A percentile compares a stretch with the other conserved stretches of the same genome.
Conservation (phyloP, 1,140 invertebrate species). For the Drosophila insularis region DNA sequence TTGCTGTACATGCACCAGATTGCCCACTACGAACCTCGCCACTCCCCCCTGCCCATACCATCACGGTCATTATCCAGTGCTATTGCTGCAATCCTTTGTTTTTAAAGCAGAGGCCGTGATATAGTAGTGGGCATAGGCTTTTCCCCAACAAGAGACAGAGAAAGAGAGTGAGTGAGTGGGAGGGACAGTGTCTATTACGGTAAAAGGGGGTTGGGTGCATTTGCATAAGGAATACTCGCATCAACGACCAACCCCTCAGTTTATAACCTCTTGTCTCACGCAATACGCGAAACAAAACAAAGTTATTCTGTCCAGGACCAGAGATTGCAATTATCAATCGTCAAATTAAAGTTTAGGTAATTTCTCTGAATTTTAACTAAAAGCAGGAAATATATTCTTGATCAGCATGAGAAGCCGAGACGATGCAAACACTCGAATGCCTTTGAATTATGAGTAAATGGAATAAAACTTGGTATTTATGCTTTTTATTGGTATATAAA, state of each 20-base stretch:
- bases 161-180: neutral
- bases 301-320: too few relatives aligned
- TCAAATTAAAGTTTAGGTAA: too few relatives aligned
- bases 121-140: neutral
- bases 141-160: neutral
- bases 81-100: slow-evolving; percentile 47
- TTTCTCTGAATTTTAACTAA: too few relatives aligned
- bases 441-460: too few relatives aligned
- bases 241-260: slow-evolving; percentile 40
- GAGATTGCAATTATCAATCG: too few relatives aligned
- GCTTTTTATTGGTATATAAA: too few relatives aligned
- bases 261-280: slow-evolving; percentile 27
- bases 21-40: neutral
- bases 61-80: slow-evolving; percentile 20
- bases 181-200: neutral
- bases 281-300: neutral
- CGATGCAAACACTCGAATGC: too few relatives aligned
- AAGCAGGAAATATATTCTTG: too few relatives aligned
- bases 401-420: too few relatives aligned
- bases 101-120: slow-evolving; percentile 14
- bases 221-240: slow-evolving; percentile 52
- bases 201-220: neutral
- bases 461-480: too few relatives aligned
- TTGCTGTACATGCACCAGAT: slow-evolving; percentile 56
- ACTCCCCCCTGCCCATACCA: neutral